Evolutionary conservation across 1,140 invertebrate genomes (phyloP).

Genomic region (Drosophila chauvacae): DNA sequence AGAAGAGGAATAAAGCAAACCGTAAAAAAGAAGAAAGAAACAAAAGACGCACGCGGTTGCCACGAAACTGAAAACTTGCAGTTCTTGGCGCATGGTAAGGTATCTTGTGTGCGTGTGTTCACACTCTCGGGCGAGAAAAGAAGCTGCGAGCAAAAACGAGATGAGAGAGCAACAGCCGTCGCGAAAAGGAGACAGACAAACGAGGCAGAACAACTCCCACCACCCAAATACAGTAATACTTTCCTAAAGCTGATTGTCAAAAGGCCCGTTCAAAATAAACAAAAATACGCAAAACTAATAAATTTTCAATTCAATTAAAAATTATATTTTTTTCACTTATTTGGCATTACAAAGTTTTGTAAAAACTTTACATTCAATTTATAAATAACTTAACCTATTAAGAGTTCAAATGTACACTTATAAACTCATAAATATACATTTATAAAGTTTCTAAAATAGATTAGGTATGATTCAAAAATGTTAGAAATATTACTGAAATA

Average conservation of each 20-base stretch:
- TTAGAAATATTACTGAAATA: no score
- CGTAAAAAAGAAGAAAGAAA: conserved; percentile 27
- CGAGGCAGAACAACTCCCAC: conserved; percentile 17
- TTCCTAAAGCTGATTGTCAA: background rate
- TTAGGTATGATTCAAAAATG: no score
- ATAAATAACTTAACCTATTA: no score
- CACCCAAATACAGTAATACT: conserved; percentile 13
- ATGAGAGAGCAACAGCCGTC: conserved; percentile 22
- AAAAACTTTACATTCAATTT: no score
- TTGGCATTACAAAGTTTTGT: no score
- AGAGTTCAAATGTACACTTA: no score
- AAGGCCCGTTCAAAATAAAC: no score
- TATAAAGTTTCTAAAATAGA: no score
- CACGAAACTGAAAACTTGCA: conserved; percentile 55
- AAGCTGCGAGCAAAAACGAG: conserved; percentile 22
- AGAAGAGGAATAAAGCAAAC: conserved; percentile 27
- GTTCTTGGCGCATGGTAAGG: conserved; percentile 31
- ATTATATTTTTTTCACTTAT: no score
- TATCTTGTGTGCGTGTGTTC: conserved; percentile 38
- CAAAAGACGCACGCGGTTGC: conserved; percentile 52
- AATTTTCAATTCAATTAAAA: background rate
- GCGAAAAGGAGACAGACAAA: conserved; percentile 13
- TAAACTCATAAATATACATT: no score
- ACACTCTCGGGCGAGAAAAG: conserved; percentile 38
- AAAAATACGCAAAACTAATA: no score